A percentile compares a stretch with the other conserved stretches of the same genome.
Evolutionary conservation across 2,888 invertebrate genomes (phyloP).

Genomic region (Lithosia quadra): DNA sequence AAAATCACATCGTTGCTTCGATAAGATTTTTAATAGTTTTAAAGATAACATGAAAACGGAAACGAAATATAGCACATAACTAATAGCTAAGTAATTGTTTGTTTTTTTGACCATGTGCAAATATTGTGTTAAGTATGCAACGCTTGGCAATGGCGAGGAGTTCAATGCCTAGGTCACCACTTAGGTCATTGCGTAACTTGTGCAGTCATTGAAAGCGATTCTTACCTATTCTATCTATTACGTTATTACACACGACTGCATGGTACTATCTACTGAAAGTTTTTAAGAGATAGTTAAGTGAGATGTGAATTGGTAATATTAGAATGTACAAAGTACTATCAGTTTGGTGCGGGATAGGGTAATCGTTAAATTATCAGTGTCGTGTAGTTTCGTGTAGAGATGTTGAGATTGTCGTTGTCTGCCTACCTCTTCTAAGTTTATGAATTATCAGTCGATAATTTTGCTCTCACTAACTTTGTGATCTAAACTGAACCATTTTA

Average conservation of each 20-base stretch:
- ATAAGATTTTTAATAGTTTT: no score
- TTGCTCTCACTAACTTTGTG: background rate
- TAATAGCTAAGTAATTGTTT: background rate
- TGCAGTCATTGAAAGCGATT: background rate
- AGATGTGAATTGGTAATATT: no score
- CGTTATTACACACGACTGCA: background rate
- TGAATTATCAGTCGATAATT: no score
- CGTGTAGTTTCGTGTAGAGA: no score
- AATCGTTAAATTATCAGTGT: no score
- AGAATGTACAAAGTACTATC: no score
- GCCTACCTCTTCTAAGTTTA: background rate
- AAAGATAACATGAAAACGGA: no score
- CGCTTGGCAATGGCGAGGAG: background rate
- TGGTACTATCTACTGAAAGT: slow-evolving; percentile 1
- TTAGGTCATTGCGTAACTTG: background rate
- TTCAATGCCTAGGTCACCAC: slow-evolving; percentile 9
- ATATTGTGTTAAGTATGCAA: background rate
- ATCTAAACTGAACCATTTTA: background rate
- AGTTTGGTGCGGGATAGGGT: no score
- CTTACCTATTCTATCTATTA: background rate
- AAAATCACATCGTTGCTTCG: no score
- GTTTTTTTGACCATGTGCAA: background rate
- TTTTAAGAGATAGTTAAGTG: background rate
- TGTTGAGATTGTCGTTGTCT: no score
- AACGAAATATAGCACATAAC: no score